A percentile compares a stretch with the other conserved stretches of the same genome.
Evolutionary conservation across 2,113 vertebrate species (phyloP).

Genomic region (Solenodon paradoxus): DNA sequence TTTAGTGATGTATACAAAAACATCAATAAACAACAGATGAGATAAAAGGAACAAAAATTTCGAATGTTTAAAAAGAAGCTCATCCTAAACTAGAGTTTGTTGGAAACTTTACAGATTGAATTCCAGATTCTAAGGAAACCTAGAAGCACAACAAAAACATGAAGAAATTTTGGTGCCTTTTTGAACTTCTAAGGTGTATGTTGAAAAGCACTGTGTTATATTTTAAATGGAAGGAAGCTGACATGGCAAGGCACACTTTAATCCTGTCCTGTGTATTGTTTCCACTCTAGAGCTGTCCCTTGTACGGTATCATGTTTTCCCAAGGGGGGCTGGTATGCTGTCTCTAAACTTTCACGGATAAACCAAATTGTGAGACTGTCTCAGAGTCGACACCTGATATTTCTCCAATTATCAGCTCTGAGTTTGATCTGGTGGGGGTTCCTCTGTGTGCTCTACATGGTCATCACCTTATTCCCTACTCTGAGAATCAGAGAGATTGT

Average conservation of each 20-base stretch:
- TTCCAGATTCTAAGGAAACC: background rate
- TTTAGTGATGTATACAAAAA: slow-evolving; percentile 46
- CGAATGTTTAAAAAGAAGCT: background rate
- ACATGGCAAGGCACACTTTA: background rate
- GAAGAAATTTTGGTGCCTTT: background rate
- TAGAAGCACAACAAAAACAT: background rate
- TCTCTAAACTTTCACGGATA: background rate
- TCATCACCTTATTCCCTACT: background rate
- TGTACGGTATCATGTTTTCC: background rate
- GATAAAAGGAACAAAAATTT: background rate
- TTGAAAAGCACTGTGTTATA: background rate
- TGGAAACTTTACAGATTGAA: background rate
- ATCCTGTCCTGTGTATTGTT: background rate
- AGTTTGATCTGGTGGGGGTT: background rate
- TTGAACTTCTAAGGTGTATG: background rate
- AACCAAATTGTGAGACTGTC: background rate
- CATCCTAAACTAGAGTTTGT: background rate
- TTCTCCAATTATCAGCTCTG: background rate
- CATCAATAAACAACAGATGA: slow-evolving; percentile 64
- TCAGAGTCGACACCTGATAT: slow-evolving; percentile 20
- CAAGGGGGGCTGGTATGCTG: fast-evolving
- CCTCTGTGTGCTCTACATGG: fast-evolving
- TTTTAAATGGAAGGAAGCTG: background rate
- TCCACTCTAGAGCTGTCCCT: background rate
- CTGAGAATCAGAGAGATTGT: background rate